Conservation (phyloP, 2,797 vertebrate species). For the Coracias cyanogaster region DNA sequence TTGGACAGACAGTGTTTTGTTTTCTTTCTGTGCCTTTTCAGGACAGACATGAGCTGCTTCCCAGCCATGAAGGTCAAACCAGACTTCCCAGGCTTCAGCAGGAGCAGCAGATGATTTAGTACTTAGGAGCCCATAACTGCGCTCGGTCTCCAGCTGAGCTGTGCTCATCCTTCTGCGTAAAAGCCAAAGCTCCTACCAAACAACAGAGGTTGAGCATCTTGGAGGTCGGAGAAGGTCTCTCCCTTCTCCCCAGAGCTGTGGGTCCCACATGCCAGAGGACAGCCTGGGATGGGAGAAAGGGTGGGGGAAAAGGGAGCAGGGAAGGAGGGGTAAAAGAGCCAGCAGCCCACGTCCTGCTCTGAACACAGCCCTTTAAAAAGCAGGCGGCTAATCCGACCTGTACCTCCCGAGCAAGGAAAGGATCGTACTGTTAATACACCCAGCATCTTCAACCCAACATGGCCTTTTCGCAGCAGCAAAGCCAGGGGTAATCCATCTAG, state of each 20-base stretch:
- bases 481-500: constrained; percentile 48
- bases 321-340: background rate
- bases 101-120: constrained; percentile 34
- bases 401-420: background rate
- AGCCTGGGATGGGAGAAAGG: background rate
- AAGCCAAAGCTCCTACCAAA: background rate
- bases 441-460: background rate
- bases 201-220: background rate
- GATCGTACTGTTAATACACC: constrained; percentile 17
- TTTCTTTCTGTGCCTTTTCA: constrained; percentile 24
- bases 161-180: background rate
- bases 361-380: constrained; percentile 6
- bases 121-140: background rate
- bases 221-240: background rate
- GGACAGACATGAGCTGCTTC: constrained; percentile 11
- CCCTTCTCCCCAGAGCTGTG: background rate
- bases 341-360: background rate
- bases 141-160: constrained; percentile 8
- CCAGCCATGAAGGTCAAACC: constrained; percentile 53
- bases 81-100: constrained; percentile 2
- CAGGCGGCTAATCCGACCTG: background rate
- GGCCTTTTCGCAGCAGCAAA: constrained; percentile 30
- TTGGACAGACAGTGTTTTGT: background rate
- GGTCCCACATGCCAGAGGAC: rapidly evolving
- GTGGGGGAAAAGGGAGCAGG: background rate